Conservation (phyloP, 2,797 vertebrate species). For the Tarsius wallacei region DNA sequence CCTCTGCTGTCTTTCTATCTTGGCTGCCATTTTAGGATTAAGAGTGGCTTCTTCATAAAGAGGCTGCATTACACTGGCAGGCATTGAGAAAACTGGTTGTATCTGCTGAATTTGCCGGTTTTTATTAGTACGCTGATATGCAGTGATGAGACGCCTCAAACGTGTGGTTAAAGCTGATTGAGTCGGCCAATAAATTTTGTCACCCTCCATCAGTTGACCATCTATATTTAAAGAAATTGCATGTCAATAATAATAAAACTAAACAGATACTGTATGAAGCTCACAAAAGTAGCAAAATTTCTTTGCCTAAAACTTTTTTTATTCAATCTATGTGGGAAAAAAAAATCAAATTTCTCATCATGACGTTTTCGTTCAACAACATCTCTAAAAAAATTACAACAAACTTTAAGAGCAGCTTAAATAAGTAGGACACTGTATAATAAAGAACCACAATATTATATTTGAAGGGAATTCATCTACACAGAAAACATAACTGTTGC, state of each 20-base stretch:
- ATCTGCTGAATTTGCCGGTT: conserved; percentile 97
- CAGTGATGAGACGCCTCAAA: conserved; percentile 97
- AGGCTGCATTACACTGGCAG: conserved; percentile 93
- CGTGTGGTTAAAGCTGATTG: conserved; percentile 97
- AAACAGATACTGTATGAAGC: conserved; percentile 15
- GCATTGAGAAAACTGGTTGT: conserved; percentile 92
- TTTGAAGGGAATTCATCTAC: background rate
- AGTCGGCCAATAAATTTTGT: conserved; percentile 97
- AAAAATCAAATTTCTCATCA: background rate
- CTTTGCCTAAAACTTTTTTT: background rate
- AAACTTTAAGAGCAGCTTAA: conserved; percentile 19
- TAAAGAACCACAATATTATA: background rate
- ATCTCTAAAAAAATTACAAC: conserved; percentile 1
- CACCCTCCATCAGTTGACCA: conserved; percentile 93
- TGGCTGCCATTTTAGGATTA: conserved; percentile 98
- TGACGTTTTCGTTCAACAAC: conserved; percentile 39
- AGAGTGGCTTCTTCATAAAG: conserved; percentile 94
- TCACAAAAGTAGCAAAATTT: conserved; percentile 29
- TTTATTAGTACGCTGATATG: conserved; percentile 97
- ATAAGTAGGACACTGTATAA: background rate
- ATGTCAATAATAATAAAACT: conserved; percentile 36
- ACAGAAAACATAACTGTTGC: conserved; percentile 4
- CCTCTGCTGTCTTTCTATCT: conserved; percentile 99
- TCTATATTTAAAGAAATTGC: conserved; percentile 90
- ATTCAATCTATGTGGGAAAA: background rate